Percentiles rank a stretch among this genome's conserved stretches.
phyloP scores from a whole-genome alignment of 2,113 vertebrate species.

The Petrocephalus microphthalmus region DNA sequence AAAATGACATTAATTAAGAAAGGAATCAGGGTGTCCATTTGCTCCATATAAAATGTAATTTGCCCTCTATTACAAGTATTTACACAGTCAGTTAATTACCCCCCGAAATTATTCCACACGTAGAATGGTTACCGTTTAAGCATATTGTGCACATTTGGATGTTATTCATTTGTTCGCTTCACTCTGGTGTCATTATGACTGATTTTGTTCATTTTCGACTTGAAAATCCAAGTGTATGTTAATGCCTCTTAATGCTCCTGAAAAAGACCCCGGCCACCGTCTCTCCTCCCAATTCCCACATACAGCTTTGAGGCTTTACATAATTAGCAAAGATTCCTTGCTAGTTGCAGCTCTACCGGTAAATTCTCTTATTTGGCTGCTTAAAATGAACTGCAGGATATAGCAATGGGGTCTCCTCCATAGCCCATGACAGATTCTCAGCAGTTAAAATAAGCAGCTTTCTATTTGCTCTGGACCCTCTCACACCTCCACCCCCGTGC shows the following conservation, averaged over 20 bases:
- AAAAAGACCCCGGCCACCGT: background rate
- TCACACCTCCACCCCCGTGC: background rate
- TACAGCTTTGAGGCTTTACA: slow-evolving; percentile 7
- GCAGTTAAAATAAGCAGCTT: background rate
- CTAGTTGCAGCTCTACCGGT: background rate
- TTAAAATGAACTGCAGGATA: background rate
- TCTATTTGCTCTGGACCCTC: background rate
- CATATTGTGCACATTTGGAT: background rate
- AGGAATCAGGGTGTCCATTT: background rate
- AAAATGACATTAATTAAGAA: background rate
- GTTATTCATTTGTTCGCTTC: background rate
- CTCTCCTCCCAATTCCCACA: background rate
- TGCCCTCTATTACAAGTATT: background rate
- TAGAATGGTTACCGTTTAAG: background rate
- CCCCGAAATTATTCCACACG: background rate
- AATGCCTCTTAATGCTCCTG: background rate
- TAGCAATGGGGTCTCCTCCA: background rate
- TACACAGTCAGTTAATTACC: background rate
- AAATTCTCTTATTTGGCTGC: background rate
- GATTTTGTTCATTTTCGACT: background rate
- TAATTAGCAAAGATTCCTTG: slow-evolving; percentile 7
- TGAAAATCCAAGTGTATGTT: background rate
- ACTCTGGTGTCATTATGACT: background rate
- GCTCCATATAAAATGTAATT: background rate
- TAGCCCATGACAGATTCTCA: background rate